Base-by-base conservation (phyloP, 2,113 vertebrate genomes). In the Argyrosomus japonicus region DNA sequence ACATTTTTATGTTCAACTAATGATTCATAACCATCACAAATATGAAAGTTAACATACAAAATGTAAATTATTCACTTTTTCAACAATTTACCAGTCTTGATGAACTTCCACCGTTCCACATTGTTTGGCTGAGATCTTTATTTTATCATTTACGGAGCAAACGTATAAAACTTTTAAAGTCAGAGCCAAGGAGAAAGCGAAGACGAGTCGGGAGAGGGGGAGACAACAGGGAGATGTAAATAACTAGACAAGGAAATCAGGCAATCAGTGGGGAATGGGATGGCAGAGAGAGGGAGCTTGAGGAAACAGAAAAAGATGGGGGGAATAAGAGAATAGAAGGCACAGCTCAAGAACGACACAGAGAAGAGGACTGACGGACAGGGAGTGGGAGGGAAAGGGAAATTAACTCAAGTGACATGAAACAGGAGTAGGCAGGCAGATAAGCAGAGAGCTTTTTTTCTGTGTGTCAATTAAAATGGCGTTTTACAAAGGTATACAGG, bases 391-490 rank as follows among this genome's bases (percentile, higher is more conserved):
- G 64, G 47, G 60, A 13, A n/a, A n/a, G 21, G 58, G 73, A 71
- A 82, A 88, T 58, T 27, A 86, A 69, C 81, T 74, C 40, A 43
- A 82, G 27, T 88, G 90, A 92, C 91, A 83, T 84, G 83, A 87
- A 90, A 85, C 89, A 88, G 82, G 53, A 77, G 79, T 79, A 86
- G 75, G 74, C 80, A 72, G 72, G 62, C 43, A 83, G 87, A 88
- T 81, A 85, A 87, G 68, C 27, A 68, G 74, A 18, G 25, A 27
- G 25, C 18, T 56, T 82, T 87, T 78, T 74, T 63, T 50, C 56
- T 73, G 54, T 6, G n/a, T 84, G 90, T 90, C 91, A 93, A 89
- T 93, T 92, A 91, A 87, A 92, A 82, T 61, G 47, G 78, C 57
- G 63, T 84, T 86, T 91, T 77, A 75, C 68, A 79, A 85, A 83